phyloP scores from a whole-genome alignment of 2,113 vertebrate species.

The Chamaea fasciata region DNA sequence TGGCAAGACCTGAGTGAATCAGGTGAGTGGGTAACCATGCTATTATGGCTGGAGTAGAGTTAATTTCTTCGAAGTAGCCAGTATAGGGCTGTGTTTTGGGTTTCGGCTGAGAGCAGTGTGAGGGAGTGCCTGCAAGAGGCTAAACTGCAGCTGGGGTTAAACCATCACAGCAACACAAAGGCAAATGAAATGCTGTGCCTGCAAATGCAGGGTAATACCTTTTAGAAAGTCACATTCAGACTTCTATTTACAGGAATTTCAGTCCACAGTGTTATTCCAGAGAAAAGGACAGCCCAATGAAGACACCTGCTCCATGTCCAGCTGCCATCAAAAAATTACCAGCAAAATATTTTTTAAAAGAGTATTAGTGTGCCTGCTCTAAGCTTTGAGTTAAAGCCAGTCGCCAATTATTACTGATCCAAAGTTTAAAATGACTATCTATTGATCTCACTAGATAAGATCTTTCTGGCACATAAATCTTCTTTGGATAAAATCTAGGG shows the following conservation, averaged over 20 bases:
- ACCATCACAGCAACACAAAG: background rate
- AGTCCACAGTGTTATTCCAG: background rate
- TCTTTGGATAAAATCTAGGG: background rate
- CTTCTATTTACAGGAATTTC: background rate
- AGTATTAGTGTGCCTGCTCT: background rate
- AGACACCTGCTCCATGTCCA: background rate
- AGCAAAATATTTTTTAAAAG: background rate
- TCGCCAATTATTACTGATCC: background rate
- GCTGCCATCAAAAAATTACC: background rate
- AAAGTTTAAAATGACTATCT: background rate
- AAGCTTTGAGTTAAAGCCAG: background rate
- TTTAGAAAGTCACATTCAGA: background rate
- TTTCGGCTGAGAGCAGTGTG: background rate
- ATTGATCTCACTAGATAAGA: background rate
- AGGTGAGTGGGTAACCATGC: background rate
- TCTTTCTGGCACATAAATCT: background rate
- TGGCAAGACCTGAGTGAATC: background rate
- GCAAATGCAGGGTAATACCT: background rate
- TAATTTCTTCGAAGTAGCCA: background rate
- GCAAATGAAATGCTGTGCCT: background rate
- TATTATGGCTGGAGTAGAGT: background rate
- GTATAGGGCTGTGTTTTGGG: background rate
- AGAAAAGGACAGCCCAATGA: background rate
- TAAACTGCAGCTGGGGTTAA: background rate
- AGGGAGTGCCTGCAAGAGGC: background rate